These are phyloP conservation scores for Prosapia bicincta DNA, from an alignment of 2,888 invertebrate genomes.

Conservation along the genomic window DNA sequence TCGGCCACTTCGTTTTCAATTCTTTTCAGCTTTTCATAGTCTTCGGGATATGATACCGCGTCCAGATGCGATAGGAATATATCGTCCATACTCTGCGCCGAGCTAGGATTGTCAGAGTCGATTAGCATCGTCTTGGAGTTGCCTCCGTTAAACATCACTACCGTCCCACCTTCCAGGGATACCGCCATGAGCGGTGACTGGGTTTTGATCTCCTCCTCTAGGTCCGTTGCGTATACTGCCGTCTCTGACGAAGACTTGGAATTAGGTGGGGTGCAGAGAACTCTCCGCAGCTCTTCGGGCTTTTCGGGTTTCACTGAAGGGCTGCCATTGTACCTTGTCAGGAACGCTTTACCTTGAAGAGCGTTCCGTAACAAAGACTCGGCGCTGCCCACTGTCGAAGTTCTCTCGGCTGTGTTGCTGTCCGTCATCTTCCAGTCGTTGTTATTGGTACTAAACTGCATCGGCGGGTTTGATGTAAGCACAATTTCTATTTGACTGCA, in stretches of 20 bases:
- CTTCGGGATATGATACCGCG: constrained; percentile 64
- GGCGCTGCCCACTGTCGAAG: constrained; percentile 51
- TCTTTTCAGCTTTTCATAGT: constrained; percentile 79
- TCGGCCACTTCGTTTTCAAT: constrained; percentile 80
- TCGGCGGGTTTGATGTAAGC: constrained; percentile 45
- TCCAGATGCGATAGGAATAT: constrained; percentile 65
- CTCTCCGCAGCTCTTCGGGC: constrained; percentile 37
- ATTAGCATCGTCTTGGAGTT: constrained; percentile 45
- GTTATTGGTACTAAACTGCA: constrained; percentile 60
- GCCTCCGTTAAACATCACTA: constrained; percentile 27
- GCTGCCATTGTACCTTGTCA: constrained; percentile 35
- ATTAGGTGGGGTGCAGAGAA: constrained; percentile 8
- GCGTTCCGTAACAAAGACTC: constrained; percentile 79
- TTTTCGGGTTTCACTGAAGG: constrained; percentile 34
- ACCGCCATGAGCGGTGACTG: constrained; percentile 28
- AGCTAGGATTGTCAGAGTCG: constrained; percentile 52
- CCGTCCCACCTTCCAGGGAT: constrained; percentile 25
- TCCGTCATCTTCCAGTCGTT: constrained; percentile 39
- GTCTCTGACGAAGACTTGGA: constrained; percentile 12
- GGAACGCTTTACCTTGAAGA: constrained; percentile 67
- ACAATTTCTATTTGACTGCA: constrained; percentile 42
- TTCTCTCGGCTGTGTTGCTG: constrained; percentile 44
- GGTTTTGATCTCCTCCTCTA: constrained; percentile 24
- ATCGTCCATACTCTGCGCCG: constrained; percentile 65
- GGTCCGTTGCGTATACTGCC: constrained; percentile 16